phyloP scores from a whole-genome alignment of 2,113 vertebrate genomes.

The Sitta europaea region DNA sequence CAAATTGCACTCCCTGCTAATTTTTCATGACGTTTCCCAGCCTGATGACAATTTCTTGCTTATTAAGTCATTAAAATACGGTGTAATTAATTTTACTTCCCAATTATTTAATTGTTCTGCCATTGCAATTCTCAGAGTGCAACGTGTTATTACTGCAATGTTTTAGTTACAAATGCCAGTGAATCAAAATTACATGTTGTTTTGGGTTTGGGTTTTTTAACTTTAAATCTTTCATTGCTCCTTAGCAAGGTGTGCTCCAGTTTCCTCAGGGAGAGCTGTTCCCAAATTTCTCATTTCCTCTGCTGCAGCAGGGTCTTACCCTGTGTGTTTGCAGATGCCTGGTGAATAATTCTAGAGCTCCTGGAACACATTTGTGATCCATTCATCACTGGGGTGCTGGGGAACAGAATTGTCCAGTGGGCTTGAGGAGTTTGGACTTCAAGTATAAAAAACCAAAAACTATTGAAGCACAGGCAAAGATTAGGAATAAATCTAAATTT shows the following conservation, averaged over 20 bases:
- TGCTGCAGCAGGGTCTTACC: background rate
- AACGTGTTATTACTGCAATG: background rate
- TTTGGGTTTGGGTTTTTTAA: background rate
- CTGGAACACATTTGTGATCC: background rate
- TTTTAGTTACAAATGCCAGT: background rate
- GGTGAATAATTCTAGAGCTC: background rate
- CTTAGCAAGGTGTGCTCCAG: background rate
- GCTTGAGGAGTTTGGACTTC: background rate
- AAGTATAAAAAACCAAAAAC: background rate
- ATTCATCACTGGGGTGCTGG: background rate
- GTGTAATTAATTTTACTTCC: background rate
- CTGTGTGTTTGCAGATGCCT: background rate
- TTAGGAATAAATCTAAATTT: background rate
- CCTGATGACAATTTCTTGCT: background rate
- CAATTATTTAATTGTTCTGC: constrained; percentile 24
- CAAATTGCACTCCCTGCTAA: background rate
- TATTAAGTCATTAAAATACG: constrained; percentile 15
- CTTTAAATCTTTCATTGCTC: background rate
- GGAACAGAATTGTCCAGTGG: background rate
- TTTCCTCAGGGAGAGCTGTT: background rate
- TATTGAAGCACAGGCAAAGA: background rate
- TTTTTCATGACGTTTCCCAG: background rate
- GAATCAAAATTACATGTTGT: background rate
- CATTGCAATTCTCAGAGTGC: background rate
- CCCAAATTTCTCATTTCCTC: background rate